A percentile compares a stretch with the other conserved stretches of the same genome.
Evolutionary conservation across 2,797 vertebrate species (phyloP).

Genomic region (Gymnocypris eckloni): DNA sequence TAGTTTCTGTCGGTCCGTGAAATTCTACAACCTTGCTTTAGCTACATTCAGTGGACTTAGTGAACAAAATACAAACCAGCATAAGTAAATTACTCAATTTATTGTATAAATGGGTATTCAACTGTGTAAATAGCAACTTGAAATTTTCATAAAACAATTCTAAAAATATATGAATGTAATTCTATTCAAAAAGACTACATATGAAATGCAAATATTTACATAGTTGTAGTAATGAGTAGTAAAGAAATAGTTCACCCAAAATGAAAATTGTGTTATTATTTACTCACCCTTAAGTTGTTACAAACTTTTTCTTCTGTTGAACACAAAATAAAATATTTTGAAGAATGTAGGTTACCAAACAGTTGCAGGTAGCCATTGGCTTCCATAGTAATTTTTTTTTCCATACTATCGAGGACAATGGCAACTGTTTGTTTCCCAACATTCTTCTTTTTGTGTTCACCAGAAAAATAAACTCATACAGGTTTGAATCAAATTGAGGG

Average conservation of each 20-base stretch:
- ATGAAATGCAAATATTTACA: slow-evolving; percentile 37
- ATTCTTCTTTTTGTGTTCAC: neutral
- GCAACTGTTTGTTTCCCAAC: neutral
- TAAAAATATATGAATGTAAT: slow-evolving; percentile 44
- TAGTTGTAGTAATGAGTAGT: neutral
- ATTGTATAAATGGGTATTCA: slow-evolving; percentile 48
- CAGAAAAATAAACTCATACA: neutral
- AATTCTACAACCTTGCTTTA: slow-evolving; percentile 50
- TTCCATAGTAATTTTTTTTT: neutral
- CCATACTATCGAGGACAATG: neutral
- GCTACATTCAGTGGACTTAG: slow-evolving; percentile 40
- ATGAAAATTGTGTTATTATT: neutral
- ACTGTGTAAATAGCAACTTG: neutral
- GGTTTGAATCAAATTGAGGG: neutral
- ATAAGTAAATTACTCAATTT: slow-evolving; percentile 54
- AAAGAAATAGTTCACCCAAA: neutral
- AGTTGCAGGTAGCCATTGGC: neutral
- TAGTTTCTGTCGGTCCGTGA: slow-evolving; percentile 60
- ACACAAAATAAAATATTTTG: neutral
- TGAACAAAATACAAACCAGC: slow-evolving; percentile 30
- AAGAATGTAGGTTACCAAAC: neutral
- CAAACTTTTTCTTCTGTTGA: neutral
- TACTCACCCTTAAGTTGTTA: neutral
- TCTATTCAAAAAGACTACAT: slow-evolving; percentile 33
- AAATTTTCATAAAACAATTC: slow-evolving; percentile 42